Conservation (phyloP, 2,888 invertebrate species). For the Eulithis prunata region DNA sequence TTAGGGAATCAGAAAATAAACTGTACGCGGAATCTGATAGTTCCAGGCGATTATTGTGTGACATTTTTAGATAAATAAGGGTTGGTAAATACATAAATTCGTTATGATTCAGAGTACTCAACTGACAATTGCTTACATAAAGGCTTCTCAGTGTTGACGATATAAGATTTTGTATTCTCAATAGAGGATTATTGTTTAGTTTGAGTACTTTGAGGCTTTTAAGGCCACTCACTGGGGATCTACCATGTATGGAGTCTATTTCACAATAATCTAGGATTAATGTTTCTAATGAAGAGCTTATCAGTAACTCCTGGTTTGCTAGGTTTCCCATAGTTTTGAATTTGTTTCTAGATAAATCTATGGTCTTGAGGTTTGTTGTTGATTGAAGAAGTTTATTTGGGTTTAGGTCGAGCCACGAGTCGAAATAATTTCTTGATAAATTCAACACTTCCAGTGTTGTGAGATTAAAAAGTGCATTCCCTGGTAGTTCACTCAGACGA, state of each 20-base stretch:
- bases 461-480: conserved; percentile 79
- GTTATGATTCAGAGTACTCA: conserved; percentile 77
- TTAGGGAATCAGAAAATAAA: conserved; percentile 81
- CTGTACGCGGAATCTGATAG: conserved; percentile 67
- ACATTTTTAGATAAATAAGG: conserved; percentile 85
- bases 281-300: conserved; percentile 83
- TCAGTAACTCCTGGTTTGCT: conserved; percentile 79
- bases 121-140: conserved; percentile 84
- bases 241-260: conserved; percentile 81
- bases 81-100: conserved; percentile 84
- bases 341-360: conserved; percentile 87
- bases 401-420: conserved; percentile 83
- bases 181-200: conserved; percentile 80
- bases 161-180: conserved; percentile 72
- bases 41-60: conserved; percentile 85
- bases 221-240: conserved; percentile 78
- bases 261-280: conserved; percentile 86
- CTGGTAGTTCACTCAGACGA: conserved; percentile 75
- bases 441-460: conserved; percentile 84
- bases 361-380: conserved; percentile 78
- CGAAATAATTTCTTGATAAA: conserved; percentile 86
- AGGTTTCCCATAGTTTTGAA: conserved; percentile 80
- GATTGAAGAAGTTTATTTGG: conserved; percentile 79
- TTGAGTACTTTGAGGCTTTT: conserved; percentile 80
- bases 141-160: conserved; percentile 81